These are phyloP conservation scores for Hymenopus coronatus DNA, from an alignment of 2,888 invertebrate species.

Conservation along the genomic window DNA sequence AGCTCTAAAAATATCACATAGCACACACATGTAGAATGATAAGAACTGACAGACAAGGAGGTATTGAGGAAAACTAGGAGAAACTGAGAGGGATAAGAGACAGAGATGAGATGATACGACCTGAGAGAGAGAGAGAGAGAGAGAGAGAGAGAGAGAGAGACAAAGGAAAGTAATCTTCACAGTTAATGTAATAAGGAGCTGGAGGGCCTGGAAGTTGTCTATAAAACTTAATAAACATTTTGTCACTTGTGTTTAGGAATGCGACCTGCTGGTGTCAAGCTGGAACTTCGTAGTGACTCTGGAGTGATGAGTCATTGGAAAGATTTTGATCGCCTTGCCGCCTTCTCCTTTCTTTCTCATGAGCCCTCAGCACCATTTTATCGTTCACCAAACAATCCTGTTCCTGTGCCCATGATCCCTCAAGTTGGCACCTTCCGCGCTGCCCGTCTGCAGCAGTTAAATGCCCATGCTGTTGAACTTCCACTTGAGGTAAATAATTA, in stretches of 20 bases:
- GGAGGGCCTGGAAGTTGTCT: too few species aligned
- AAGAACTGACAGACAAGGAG: too few species aligned
- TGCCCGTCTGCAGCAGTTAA: conserved; percentile 35
- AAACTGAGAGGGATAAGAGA: too few species aligned
- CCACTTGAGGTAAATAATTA: conserved; percentile 38
- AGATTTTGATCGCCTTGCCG: conserved; percentile 41
- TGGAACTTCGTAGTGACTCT: conserved; percentile 41
- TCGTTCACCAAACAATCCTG: conserved; percentile 33
- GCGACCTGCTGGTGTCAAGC: conserved; percentile 28
- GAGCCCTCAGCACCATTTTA: conserved; percentile 39
- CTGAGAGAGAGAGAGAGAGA: too few species aligned
- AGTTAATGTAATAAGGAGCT: too few species aligned
- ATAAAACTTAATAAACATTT: too few species aligned
- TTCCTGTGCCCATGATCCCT: conserved; percentile 42
- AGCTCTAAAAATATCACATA: too few species aligned
- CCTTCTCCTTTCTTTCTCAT: conserved; percentile 42
- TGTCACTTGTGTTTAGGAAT: neutral
- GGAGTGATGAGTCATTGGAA: conserved; percentile 44
- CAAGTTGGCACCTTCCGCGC: conserved; percentile 40
- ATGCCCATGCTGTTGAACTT: conserved; percentile 37
- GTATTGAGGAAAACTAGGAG: too few species aligned
- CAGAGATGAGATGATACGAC: too few species aligned
- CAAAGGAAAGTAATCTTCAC: too few species aligned
- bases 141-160: too few species aligned
- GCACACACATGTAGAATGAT: too few species aligned